These are phyloP conservation scores for Myopa testacea DNA, from an alignment of 2,888 invertebrate genomes.

Conservation along the genomic window DNA sequence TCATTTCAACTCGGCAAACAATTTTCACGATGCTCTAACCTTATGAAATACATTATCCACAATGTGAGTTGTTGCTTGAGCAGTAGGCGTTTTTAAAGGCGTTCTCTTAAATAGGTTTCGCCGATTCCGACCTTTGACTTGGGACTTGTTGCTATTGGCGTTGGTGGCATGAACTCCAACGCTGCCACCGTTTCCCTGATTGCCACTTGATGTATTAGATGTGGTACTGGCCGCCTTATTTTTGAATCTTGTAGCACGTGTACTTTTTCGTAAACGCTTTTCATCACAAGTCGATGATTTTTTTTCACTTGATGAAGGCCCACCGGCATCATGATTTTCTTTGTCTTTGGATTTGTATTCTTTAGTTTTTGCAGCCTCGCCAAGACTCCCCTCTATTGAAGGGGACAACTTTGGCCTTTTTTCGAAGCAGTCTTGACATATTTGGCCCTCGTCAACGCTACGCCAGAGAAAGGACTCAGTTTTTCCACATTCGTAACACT, in stretches of 20 bases:
- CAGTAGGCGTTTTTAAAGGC: constrained; percentile 83
- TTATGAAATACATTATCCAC: constrained; percentile 82
- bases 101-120: constrained; percentile 82
- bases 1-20: constrained; percentile 53
- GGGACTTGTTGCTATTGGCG: constrained; percentile 39
- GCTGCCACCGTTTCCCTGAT: constrained; percentile 45
- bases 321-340: constrained; percentile 56
- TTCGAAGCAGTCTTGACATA: constrained; percentile 81
- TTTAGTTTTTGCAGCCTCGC: constrained; percentile 47
- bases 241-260: constrained; percentile 60
- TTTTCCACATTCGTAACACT: constrained; percentile 78
- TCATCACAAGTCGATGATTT: constrained; percentile 53
- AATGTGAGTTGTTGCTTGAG: constrained; percentile 84
- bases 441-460: constrained; percentile 78
- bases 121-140: constrained; percentile 77
- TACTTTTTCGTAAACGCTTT: constrained; percentile 61
- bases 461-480: constrained; percentile 82
- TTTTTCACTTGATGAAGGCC: constrained; percentile 35
- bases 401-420: neutral
- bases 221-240: constrained; percentile 60
- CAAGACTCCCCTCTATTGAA: neutral
- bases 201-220: constrained; percentile 46
- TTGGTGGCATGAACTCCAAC: constrained; percentile 36
- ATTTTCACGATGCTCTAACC: constrained; percentile 71
- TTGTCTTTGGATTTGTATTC: constrained; percentile 38